phyloP scores from a whole-genome alignment of 2,797 vertebrate species.

The Sebastolobus alascanus region DNA sequence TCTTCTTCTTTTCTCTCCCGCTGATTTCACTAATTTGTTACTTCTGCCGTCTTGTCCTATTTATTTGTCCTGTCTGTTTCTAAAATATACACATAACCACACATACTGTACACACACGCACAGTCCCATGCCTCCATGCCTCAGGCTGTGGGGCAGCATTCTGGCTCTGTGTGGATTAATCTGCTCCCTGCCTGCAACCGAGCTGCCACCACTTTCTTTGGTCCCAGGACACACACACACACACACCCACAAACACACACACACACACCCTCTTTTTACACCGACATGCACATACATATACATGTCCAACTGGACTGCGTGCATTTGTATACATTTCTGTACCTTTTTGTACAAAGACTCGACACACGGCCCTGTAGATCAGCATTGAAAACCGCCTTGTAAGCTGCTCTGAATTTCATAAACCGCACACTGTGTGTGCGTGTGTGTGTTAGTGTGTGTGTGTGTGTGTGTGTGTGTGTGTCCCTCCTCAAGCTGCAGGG shows the following conservation, averaged over 20 bases:
- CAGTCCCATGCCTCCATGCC: slow-evolving; percentile 63
- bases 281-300: slow-evolving; percentile 37
- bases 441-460: slow-evolving; percentile 14
- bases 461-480: slow-evolving; percentile 38
- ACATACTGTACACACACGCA: slow-evolving; percentile 9
- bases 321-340: slow-evolving; percentile 49
- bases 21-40: slow-evolving; percentile 38
- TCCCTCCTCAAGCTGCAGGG: slow-evolving; percentile 62
- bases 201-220: slow-evolving; percentile 85
- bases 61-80: slow-evolving; percentile 51
- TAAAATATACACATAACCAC: slow-evolving; percentile 45
- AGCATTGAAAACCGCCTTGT: slow-evolving; percentile 35
- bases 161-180: slow-evolving; percentile 88
- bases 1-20: slow-evolving; percentile 4
- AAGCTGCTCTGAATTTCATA: slow-evolving; percentile 63
- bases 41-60: slow-evolving; percentile 53
- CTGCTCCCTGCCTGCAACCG: slow-evolving; percentile 88
- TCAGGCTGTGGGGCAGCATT: slow-evolving; percentile 86
- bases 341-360: slow-evolving; percentile 40
- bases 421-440: slow-evolving; percentile 27
- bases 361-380: slow-evolving; percentile 28
- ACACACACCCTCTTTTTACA: slow-evolving; percentile 20
- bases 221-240: slow-evolving; percentile 74
- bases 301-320: slow-evolving; percentile 47
- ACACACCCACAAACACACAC: slow-evolving; percentile 43